phyloP scores from a whole-genome alignment of 2,888 invertebrate species.

The Noctua janthina region DNA sequence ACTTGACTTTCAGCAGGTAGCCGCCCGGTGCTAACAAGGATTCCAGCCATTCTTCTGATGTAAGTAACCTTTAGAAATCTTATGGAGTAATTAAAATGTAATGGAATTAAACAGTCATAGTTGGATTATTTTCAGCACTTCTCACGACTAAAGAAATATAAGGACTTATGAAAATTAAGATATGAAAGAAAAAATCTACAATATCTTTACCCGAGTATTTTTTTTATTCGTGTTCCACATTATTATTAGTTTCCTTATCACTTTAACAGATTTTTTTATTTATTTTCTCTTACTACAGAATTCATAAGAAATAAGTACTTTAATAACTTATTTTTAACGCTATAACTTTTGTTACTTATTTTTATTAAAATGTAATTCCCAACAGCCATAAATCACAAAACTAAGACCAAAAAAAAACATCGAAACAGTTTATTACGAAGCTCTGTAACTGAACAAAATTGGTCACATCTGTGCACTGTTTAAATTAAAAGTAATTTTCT shows the following conservation, averaged over 20 bases:
- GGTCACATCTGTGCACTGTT: slow-evolving; percentile 87
- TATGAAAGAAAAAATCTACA: neutral
- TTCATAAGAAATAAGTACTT: neutral
- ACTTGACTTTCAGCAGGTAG: slow-evolving; percentile 70
- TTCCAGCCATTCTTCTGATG: slow-evolving; percentile 27
- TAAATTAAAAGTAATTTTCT: slow-evolving; percentile 90
- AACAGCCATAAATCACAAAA: slow-evolving; percentile 52
- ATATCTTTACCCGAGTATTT: neutral
- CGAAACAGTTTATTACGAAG: slow-evolving; percentile 59
- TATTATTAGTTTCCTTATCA: neutral
- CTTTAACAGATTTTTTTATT: neutral
- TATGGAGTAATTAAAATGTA: neutral
- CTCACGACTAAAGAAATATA: neutral
- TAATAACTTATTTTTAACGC: neutral
- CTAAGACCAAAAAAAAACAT: slow-evolving; percentile 26
- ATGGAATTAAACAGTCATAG: neutral
- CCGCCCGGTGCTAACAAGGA: slow-evolving; percentile 60
- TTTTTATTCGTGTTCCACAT: neutral
- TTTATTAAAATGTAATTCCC: slow-evolving; percentile 4
- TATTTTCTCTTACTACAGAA: neutral
- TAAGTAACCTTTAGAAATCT: slow-evolving; percentile 8
- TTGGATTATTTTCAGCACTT: neutral
- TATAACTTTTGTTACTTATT: neutral
- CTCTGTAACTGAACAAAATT: slow-evolving; percentile 69
- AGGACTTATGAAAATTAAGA: neutral